Evolutionary conservation across 2,113 vertebrate species (phyloP), one percentile per base, ranked within the genome.

Genomic region (Paracanthobrama guichenoti): DNA sequence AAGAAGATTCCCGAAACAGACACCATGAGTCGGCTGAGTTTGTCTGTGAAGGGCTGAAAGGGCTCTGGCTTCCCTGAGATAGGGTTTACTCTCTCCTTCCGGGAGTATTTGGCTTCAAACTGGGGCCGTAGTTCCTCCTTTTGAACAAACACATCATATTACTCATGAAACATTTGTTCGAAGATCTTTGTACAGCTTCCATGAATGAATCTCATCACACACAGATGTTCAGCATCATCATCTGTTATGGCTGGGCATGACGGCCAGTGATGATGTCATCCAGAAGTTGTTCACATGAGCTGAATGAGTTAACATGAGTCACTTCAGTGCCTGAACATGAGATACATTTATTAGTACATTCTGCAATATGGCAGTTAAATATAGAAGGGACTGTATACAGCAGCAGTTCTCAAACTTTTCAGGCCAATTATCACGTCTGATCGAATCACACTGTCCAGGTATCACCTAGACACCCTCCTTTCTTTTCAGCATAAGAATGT

Each of bases 1-100:
- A 99, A 98, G 93, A 99, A 99, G 93, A 99, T 99, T 92, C 98
- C 98, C 26, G 97, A 99, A 90, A 99, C 97, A 87, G 98, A 99
- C 86, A 99, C 96, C 93, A 99, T 96, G 85, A 99, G 96, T 39
- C 98, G 94, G 59, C 96, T 97, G 85, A 99, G 94, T 92, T 98
- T 99, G 92, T 99, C 98, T 71, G 96, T 96, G 81, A 98, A 96
- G 69, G 98, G 98, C 88, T 99, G 98, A 89, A 99, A 97, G 66
- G 97, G 98, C 89, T 99, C 98, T 0, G 98, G 96, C 87, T 98
- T 99, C 84, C 98, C 98, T 80, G 97, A 98, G 89, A 99, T 97
- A 73, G 98, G 98, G 88, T 99, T 99, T 59, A 98, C 95, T 88
- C 97, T 92, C 91, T 99, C 98, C 92, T 97, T 89, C 86, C 96